Base-by-base conservation (phyloP, 2,797 vertebrate genomes). In the Xenopus petersii region DNA sequence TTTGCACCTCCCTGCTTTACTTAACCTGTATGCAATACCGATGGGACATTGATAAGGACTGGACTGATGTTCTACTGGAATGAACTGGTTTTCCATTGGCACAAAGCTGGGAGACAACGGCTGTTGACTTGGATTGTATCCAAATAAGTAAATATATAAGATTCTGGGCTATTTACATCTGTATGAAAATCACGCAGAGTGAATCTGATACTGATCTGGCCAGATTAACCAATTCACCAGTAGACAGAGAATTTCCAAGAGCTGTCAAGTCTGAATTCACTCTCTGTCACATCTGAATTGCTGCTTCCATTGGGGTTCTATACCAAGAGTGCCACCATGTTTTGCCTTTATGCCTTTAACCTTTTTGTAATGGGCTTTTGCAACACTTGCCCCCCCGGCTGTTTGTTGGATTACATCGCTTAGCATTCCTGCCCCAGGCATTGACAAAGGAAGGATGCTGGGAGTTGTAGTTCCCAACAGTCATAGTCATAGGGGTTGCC, bases 11-110 rank as follows among this genome's bases (percentile, higher is more conserved):
- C 15, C 15, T 70, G 71, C 76, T 70, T 79, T 64, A 74, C 5
- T 79, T 79, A 73, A 73, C 64, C 30, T 3, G 47, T 70, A 60
- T 6, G 42, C 75, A 73, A 78, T 63, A 64, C 68, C 71, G 42
- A 56, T 74, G 76, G 76, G 75, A 78, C 75, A 73, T 78, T 78
- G 59, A 68, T 73, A 64, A 68, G 70, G 66, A 67, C 70, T 69
- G 76, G 76, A 79, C 76, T 66, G 66, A 36, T 54, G 59, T 68
- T 65, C 71, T 74, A 69, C 76, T 78, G 76, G 76, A 74, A 69
- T 63, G 71, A 79, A 64, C 61, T 74, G 67, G 65, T 33, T 64
- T 54, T 65, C 64, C 33, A 33, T 11, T 74, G 56, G 47, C 47
- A 12, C 58, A 49, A 68, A 61, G 30, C 30, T 78, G 76, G 71